phyloP scores from a whole-genome alignment of 2,888 invertebrate genomes.

The Drosophila sordidapex region DNA sequence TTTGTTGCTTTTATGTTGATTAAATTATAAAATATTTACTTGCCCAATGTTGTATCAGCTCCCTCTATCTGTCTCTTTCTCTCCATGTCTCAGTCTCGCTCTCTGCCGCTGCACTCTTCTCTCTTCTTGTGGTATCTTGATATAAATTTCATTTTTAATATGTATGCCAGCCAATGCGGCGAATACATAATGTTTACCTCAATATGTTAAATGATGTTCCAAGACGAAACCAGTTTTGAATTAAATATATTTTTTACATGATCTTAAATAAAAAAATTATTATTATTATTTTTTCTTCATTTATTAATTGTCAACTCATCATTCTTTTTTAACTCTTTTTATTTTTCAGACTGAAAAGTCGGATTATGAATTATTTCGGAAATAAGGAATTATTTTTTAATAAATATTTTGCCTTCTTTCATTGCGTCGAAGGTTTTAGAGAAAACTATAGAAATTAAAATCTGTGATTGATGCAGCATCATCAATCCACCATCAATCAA shows the following conservation, averaged over 20 bases:
- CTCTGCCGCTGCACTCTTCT: too few species aligned
- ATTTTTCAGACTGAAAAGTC: background rate
- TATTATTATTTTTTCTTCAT: background rate
- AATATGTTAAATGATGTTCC: slow-evolving; percentile 28
- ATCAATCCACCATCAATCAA: background rate
- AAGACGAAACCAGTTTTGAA: background rate
- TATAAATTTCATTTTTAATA: slow-evolving; percentile 71
- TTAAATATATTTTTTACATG: background rate
- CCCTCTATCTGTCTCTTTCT: slow-evolving; percentile 8
- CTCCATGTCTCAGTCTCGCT: background rate
- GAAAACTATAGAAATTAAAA: background rate
- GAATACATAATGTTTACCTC: slow-evolving; percentile 54
- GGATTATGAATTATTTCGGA: background rate
- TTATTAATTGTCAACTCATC: background rate
- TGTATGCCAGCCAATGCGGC: slow-evolving; percentile 48
- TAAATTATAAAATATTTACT: slow-evolving; percentile 82
- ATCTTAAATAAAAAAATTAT: too few species aligned
- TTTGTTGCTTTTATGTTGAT: slow-evolving; percentile 81
- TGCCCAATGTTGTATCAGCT: slow-evolving; percentile 29
- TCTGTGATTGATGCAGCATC: background rate
- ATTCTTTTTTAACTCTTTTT: background rate
- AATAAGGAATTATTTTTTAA: background rate
- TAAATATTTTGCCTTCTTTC: background rate
- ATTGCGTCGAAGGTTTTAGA: background rate
- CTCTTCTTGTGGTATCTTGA: slow-evolving; percentile 5